Percentiles rank a stretch among this genome's conserved stretches.
These are phyloP conservation scores for Eristalinus aeneus DNA, from an alignment of 2,888 invertebrate genomes.

Conservation along the genomic window DNA sequence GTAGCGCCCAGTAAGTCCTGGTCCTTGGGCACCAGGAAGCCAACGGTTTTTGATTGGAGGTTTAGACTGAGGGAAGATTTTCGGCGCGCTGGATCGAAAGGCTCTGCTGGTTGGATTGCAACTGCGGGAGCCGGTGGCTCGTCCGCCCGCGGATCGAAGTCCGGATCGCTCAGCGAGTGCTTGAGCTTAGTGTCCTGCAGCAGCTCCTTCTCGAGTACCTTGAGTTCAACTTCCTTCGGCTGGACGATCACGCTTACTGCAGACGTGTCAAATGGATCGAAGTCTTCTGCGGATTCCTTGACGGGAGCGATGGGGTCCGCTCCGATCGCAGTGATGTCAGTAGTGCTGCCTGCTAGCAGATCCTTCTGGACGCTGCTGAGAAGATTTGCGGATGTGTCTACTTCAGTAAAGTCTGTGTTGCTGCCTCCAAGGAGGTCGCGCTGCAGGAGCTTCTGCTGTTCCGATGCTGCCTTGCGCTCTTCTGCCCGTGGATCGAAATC, in stretches of 20 bases:
- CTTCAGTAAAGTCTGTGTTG: conserved; percentile 65
- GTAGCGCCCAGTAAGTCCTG: conserved; percentile 82
- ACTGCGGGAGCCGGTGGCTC: conserved; percentile 71
- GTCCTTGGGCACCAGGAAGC: conserved; percentile 83
- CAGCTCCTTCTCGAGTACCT: conserved; percentile 89
- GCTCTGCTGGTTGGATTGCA: conserved; percentile 48
- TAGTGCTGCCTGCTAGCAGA: conserved; percentile 88
- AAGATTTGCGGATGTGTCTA: conserved; percentile 79
- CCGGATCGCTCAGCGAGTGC: conserved; percentile 86
- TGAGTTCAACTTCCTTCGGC: conserved; percentile 89
- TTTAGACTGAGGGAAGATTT: conserved; percentile 85
- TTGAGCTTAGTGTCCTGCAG: conserved; percentile 83
- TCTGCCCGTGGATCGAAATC: conserved; percentile 86
- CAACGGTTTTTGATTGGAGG: conserved; percentile 83
- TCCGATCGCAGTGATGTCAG: conserved; percentile 86
- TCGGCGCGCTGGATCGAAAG: conserved; percentile 80
- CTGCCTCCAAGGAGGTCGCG: conserved; percentile 82
- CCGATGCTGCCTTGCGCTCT: conserved; percentile 78
- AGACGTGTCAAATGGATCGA: conserved; percentile 94
- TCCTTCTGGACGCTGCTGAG: conserved; percentile 83
- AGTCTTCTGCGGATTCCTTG: conserved; percentile 81
- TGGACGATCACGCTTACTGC: conserved; percentile 86
- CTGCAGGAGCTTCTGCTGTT: conserved; percentile 80
- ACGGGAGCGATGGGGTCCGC: conserved; percentile 86
- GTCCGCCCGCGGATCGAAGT: conserved; percentile 91